Evolutionary conservation across 2,113 vertebrate genomes (phyloP).

Genomic region (Ptyas mucosa): DNA sequence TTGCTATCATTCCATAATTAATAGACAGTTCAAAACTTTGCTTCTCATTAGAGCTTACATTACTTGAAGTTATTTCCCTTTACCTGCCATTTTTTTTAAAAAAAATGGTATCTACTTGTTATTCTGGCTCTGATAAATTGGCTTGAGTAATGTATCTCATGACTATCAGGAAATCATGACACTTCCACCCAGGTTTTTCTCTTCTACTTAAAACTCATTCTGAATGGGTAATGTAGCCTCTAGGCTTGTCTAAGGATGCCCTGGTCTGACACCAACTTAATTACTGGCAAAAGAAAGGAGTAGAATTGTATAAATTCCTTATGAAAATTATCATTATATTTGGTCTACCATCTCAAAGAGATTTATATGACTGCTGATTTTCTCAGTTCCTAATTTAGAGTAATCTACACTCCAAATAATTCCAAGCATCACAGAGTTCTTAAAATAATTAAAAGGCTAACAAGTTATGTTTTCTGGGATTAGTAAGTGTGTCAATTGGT

Average conservation of each 20-base stretch:
- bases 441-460: constrained; percentile 29
- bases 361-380: constrained; percentile 42
- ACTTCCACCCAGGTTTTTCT: constrained; percentile 67
- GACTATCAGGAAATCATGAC: constrained; percentile 71
- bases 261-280: constrained; percentile 64
- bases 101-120: constrained; percentile 65
- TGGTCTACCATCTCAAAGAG: constrained; percentile 55
- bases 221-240: constrained; percentile 41
- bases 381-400: constrained; percentile 56
- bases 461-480: not conserved
- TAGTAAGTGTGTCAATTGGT: not conserved
- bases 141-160: constrained; percentile 63
- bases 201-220: constrained; percentile 51
- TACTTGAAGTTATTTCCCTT: constrained; percentile 66
- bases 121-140: constrained; percentile 65
- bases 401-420: constrained; percentile 14
- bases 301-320: constrained; percentile 38
- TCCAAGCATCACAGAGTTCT: constrained; percentile 12
- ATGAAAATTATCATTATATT: constrained; percentile 53
- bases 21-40: constrained; percentile 55
- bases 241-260: constrained; percentile 49
- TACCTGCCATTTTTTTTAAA: constrained; percentile 63
- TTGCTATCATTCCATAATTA: constrained; percentile 67
- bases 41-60: constrained; percentile 58
- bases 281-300: constrained; percentile 48